Conservation (phyloP, 2,888 invertebrate genomes). For the Conchocele bisecta region DNA sequence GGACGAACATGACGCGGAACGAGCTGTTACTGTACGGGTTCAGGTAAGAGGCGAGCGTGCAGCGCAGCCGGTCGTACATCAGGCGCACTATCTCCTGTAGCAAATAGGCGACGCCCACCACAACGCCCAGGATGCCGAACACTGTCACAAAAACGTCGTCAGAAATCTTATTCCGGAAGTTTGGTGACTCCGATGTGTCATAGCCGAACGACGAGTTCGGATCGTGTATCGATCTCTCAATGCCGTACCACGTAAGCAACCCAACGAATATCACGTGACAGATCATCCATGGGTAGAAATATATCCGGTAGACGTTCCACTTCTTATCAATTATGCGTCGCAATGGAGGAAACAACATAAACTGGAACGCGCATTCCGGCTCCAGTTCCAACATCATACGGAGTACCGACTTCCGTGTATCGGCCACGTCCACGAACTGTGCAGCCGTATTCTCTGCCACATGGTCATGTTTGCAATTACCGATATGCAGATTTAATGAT, state of each 20-base stretch:
- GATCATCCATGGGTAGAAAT: constrained; percentile 59
- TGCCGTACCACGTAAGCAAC: constrained; percentile 52
- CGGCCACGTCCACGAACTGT: constrained; percentile 1
- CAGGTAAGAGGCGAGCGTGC: constrained; percentile 21
- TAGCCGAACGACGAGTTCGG: constrained; percentile 19
- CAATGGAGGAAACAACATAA: constrained; percentile 59
- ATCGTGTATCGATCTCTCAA: constrained; percentile 31
- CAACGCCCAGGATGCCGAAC: constrained; percentile 34
- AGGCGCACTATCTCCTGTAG: constrained; percentile 33
- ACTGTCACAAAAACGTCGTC: constrained; percentile 30
- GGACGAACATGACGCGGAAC: constrained; percentile 59
- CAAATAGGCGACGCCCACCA: constrained; percentile 46
- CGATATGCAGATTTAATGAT: no score
- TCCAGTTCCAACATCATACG: constrained; percentile 64
- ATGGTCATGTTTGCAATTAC: constrained; percentile 5
- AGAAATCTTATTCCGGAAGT: constrained; percentile 26
- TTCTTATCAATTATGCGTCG: constrained; percentile 60
- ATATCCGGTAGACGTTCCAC: constrained; percentile 55
- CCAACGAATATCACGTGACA: constrained; percentile 59
- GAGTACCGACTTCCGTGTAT: constrained; percentile 46
- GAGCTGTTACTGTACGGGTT: constrained; percentile 61
- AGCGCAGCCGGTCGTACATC: constrained; percentile 31
- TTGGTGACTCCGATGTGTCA: constrained; percentile 18
- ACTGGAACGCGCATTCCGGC: constrained; percentile 57
- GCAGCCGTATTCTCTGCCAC: constrained; percentile 6